Evolutionary conservation across 2,888 invertebrate genomes (phyloP), one percentile per base, ranked within the genome.

Genomic region (Drosophila koepferae): DNA sequence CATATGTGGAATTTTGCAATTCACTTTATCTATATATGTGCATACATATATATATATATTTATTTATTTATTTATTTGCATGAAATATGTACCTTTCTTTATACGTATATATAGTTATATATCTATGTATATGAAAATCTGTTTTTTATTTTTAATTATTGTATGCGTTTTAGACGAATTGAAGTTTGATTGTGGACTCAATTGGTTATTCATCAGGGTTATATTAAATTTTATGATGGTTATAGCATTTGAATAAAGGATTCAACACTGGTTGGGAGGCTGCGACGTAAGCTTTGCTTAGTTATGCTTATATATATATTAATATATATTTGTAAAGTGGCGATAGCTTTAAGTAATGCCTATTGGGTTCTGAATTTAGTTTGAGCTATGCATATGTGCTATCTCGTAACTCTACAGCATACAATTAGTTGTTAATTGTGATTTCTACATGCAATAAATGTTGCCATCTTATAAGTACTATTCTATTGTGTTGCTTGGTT

Each of bases 181-280:
- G 81, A 88, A 86, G 86, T 86, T 84, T 86, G 86, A 80, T 83
- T 78, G 80, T 85, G 88, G 88, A 88, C 84, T 82, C 71, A 71
- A 72, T 76, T 74, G 53, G 69, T 73, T 61, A 64, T 51, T 18
- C 18, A 48, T 36, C 10, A 3, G 62, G 36, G 48, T 53, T 46
- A 51, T 18, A n/a, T n/a, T 49, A 2, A 10, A 28, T 5, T 3
- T 28, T 28, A 28, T 28, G 54, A 14, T 20, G 48, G 28, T n/a
- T 10, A 14, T 51, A 20, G n/a, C n/a, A 10, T 49, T 31, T 10
- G n/a, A 49, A 36, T 61, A 40, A 31, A 16, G 10, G n/a, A 41
- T 31, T 53, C n/a, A 41, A 48, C n/a, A 44, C 28, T 31, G 48
- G 23, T 14, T 36, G 10, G 34, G 49, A 34, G 44, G 36, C 51